Conservation (phyloP, 2,113 vertebrate genomes). For the Stigmatopora nigra region DNA sequence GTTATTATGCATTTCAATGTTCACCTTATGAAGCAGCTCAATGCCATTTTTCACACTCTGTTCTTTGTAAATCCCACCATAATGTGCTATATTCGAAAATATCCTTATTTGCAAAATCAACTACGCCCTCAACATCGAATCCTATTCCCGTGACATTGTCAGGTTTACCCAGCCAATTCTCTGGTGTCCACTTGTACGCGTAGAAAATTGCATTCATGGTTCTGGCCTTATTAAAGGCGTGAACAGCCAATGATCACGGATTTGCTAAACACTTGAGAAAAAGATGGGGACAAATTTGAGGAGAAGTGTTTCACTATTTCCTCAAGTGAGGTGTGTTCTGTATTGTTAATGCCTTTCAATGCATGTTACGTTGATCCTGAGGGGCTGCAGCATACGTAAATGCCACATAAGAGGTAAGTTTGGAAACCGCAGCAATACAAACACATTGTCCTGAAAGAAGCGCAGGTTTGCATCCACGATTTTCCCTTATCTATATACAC, state of each 20-base stretch:
- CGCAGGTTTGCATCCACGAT: conserved; percentile 3
- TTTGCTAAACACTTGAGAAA: conserved; percentile 49
- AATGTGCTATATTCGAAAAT: background rate
- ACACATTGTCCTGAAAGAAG: background rate
- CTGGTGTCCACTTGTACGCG: conserved; percentile 13
- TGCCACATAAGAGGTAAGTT: conserved; percentile 41
- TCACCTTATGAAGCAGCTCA: background rate
- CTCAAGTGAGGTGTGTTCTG: conserved; percentile 17
- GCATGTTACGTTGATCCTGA: conserved; percentile 51
- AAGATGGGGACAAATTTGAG: conserved; percentile 34
- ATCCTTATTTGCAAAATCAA: background rate
- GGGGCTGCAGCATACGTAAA: conserved; percentile 51
- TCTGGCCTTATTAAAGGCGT: conserved; percentile 52
- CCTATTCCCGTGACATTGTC: conserved; percentile 22
- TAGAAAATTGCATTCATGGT: conserved; percentile 38
- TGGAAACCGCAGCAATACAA: conserved; percentile 6
- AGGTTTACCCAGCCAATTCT: conserved; percentile 20
- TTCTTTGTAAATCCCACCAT: background rate
- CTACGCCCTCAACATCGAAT: conserved; percentile 27
- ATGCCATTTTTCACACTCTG: background rate
- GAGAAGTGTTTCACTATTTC: conserved; percentile 51
- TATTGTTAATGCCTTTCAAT: conserved; percentile 20
- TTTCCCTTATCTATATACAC: background rate
- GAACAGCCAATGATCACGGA: conserved; percentile 57
- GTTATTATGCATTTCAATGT: background rate